phyloP scores from a whole-genome alignment of 2,113 vertebrate genomes.

The Neopipo cinnamomea region DNA sequence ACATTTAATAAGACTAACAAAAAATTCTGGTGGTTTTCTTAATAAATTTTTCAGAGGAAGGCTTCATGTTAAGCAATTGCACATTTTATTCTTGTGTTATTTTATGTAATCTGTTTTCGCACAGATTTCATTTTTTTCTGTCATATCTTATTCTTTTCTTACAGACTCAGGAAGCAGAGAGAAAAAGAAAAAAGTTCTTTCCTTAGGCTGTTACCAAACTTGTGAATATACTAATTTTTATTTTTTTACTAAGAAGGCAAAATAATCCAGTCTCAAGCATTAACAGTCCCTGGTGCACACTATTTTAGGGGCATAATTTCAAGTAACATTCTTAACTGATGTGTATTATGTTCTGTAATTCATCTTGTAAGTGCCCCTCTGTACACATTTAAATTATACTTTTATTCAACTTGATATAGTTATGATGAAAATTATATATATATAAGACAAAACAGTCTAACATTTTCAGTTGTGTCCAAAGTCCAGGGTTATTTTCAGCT shows the following conservation, averaged over 20 bases:
- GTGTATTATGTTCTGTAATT: not conserved
- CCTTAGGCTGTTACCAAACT: not conserved
- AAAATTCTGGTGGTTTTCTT: not conserved
- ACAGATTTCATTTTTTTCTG: not conserved
- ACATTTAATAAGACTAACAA: not conserved
- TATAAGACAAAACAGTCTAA: not conserved
- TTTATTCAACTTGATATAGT: not conserved
- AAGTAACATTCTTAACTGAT: not conserved
- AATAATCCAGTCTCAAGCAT: not conserved
- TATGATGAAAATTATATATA: not conserved
- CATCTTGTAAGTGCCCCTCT: not conserved
- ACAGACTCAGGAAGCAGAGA: not conserved
- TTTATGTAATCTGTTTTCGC: not conserved
- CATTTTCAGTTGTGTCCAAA: not conserved
- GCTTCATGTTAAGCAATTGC: not conserved
- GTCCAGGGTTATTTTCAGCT: not conserved
- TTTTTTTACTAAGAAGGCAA: not conserved
- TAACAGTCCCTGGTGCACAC: not conserved
- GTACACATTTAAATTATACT: not conserved
- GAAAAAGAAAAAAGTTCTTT: not conserved
- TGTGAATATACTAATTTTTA: not conserved
- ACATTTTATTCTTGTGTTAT: not conserved
- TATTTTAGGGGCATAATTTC: not conserved
- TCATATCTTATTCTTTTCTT: not conserved
- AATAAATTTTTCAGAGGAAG: not conserved